phyloP scores from a whole-genome alignment of 2,888 invertebrate species.

The Allygus modestus region DNA sequence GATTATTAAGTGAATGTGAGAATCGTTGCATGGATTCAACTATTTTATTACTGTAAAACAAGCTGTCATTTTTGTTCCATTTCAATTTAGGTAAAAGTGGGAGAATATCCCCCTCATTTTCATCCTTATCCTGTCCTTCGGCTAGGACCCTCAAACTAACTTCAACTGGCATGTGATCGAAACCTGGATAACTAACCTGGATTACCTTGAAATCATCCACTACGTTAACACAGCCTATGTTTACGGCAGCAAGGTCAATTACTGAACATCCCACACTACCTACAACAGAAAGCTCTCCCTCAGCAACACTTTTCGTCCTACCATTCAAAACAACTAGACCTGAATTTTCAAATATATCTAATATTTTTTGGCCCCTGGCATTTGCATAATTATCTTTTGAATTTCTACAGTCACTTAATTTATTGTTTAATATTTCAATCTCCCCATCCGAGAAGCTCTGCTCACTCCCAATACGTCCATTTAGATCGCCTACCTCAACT shows the following conservation, averaged over 20 bases:
- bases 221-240: not conserved
- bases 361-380: not conserved
- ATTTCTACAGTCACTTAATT: not conserved
- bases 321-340: constrained; percentile 21
- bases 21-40: not conserved
- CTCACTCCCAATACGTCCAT: not conserved
- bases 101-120: not conserved
- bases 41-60: not conserved
- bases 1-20: not conserved
- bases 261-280: not conserved
- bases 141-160: not conserved
- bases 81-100: constrained; percentile 32
- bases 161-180: constrained; percentile 5
- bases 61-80: constrained; percentile 12
- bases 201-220: not conserved
- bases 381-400: not conserved
- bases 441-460: not conserved
- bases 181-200: constrained; percentile 11
- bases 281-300: not conserved
- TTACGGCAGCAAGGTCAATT: constrained; percentile 1
- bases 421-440: not conserved
- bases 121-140: not conserved
- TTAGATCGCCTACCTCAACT: not conserved
- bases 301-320: not conserved
- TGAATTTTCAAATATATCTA: constrained; percentile 1